Conservation (phyloP, 2,797 vertebrate species). For the Amazonetta brasiliensis region DNA sequence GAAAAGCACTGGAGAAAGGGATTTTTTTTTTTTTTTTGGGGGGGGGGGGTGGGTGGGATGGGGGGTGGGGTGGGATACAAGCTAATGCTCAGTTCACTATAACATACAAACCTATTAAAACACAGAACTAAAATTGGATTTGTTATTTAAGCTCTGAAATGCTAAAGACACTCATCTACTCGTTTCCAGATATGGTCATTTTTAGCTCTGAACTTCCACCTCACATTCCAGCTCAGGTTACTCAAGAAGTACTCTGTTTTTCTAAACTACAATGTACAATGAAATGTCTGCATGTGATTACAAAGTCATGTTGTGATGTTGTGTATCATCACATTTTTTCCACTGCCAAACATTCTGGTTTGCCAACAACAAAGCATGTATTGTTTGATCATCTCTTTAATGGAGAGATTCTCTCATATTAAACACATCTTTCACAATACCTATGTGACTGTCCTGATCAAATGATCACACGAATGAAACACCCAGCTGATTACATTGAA, state of each 20-base stretch:
- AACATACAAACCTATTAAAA: conserved; percentile 1
- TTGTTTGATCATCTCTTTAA: background rate
- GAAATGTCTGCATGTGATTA: background rate
- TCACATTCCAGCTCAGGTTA: background rate
- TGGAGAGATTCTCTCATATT: background rate
- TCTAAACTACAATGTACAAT: background rate
- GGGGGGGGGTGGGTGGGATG: no score
- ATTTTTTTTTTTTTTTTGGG: no score
- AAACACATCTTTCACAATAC: conserved; percentile 20
- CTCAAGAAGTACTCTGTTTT: background rate
- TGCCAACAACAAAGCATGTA: background rate
- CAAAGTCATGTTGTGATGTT: background rate
- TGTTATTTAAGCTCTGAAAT: background rate
- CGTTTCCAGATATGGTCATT: background rate
- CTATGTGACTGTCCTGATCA: background rate
- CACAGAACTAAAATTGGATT: background rate
- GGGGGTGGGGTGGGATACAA: background rate
- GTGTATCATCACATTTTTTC: background rate
- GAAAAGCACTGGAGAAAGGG: background rate
- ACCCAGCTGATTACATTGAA: conserved; percentile 48
- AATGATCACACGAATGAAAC: conserved; percentile 29
- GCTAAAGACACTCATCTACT: background rate
- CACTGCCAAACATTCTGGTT: background rate
- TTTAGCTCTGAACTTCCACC: background rate
- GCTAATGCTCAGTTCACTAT: background rate